These are phyloP conservation scores for Melanargia galathea DNA, from an alignment of 2,888 invertebrate genomes.

Conservation along the genomic window DNA sequence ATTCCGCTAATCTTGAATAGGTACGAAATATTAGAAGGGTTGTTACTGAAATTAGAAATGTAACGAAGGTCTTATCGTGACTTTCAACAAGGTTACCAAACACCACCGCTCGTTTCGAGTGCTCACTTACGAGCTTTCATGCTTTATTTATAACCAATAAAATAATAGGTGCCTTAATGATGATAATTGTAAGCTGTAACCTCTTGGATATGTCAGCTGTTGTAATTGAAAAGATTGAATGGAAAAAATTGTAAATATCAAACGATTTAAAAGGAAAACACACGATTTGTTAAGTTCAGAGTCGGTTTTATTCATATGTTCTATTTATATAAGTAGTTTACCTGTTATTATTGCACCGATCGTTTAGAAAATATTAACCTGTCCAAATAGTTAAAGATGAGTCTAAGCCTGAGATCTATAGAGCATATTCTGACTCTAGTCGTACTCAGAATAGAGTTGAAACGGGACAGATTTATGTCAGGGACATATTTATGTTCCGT, in stretches of 20 bases:
- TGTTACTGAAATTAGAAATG: slow-evolving; percentile 7
- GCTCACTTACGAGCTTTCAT: not conserved
- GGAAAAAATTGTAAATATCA: not conserved
- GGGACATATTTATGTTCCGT: too few relatives aligned
- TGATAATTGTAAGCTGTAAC: not conserved
- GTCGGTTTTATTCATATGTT: not conserved
- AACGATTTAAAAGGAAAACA: not conserved
- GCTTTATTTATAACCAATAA: not conserved
- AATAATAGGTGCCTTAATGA: too few relatives aligned
- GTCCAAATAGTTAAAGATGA: not conserved
- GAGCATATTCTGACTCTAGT: too few relatives aligned
- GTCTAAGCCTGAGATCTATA: too few relatives aligned
- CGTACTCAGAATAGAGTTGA: too few relatives aligned
- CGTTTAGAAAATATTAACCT: not conserved
- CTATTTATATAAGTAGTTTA: not conserved
- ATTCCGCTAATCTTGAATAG: not conserved
- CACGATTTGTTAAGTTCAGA: not conserved
- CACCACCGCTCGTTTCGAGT: not conserved
- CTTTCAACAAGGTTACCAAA: slow-evolving; percentile 19
- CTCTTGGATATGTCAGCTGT: not conserved
- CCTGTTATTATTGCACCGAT: not conserved
- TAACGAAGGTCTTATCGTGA: slow-evolving; percentile 15
- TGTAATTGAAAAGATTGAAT: not conserved
- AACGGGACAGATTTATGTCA: too few relatives aligned
- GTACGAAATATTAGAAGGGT: slow-evolving; percentile 10